phyloP scores from a whole-genome alignment of 2,113 vertebrate genomes.

The Baryphthengus martii region DNA sequence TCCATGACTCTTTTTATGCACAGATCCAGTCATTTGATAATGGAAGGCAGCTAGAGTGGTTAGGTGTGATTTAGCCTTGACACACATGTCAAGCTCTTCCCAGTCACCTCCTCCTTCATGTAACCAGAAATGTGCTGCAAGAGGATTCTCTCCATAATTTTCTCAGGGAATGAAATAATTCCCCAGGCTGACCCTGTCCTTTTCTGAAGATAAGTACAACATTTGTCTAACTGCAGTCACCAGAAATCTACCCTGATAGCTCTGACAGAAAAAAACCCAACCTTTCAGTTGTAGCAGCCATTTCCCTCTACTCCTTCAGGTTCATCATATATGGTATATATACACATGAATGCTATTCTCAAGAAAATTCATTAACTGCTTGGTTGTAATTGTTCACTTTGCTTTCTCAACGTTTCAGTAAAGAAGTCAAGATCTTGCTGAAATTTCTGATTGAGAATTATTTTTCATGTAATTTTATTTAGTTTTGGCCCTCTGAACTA shows the following conservation, averaged over 20 bases:
- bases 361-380: neutral
- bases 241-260: neutral
- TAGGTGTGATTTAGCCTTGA: neutral
- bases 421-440: neutral
- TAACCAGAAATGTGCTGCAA: neutral
- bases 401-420: neutral
- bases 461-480: neutral
- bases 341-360: accelerated
- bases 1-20: neutral
- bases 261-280: neutral
- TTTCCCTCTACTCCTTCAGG: neutral
- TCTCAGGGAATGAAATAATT: neutral
- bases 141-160: neutral
- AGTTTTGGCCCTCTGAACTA: neutral
- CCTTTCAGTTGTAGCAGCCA: neutral
- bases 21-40: neutral
- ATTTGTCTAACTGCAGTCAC: neutral
- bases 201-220: neutral
- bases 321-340: neutral
- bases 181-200: neutral
- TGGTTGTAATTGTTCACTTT: neutral
- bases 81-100: neutral
- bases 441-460: neutral
- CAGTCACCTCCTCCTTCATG: neutral
- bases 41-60: neutral